Conservation (phyloP, 2,113 vertebrate species). For the Labeo catla region DNA sequence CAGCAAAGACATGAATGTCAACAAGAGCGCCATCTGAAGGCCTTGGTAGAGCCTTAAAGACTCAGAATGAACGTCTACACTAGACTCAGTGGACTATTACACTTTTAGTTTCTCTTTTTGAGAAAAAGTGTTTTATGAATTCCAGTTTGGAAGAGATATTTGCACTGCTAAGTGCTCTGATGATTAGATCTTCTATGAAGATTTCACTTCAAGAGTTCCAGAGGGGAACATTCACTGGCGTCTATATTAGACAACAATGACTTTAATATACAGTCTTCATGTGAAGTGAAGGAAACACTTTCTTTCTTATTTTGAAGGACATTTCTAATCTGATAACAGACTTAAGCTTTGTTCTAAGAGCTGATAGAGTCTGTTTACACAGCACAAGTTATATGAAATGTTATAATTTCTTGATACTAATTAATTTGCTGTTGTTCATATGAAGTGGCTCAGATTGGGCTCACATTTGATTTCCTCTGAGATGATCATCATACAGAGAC, state of each 20-base stretch:
- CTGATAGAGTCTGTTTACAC: not conserved
- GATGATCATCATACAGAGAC: not conserved
- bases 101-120: not conserved
- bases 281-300: not conserved
- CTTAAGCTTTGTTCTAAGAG: not conserved
- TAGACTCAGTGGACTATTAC: not conserved
- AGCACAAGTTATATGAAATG: not conserved
- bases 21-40: conserved; percentile 67
- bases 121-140: not conserved
- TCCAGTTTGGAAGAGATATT: no score
- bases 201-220: not conserved
- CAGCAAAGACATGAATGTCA: conserved; percentile 60
- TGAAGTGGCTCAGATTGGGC: not conserved
- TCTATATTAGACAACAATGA: not conserved
- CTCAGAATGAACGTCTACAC: no score
- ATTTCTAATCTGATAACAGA: not conserved
- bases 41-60: conserved; percentile 68
- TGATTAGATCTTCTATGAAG: not conserved
- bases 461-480: not conserved
- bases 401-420: conserved; percentile 3
- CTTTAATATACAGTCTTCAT: not conserved
- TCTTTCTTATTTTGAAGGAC: not conserved
- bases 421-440: conserved; percentile 2
- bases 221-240: no score
- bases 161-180: not conserved